Base-by-base conservation (phyloP, 2,113 vertebrate species). In the Phyllostomus discolor region DNA sequence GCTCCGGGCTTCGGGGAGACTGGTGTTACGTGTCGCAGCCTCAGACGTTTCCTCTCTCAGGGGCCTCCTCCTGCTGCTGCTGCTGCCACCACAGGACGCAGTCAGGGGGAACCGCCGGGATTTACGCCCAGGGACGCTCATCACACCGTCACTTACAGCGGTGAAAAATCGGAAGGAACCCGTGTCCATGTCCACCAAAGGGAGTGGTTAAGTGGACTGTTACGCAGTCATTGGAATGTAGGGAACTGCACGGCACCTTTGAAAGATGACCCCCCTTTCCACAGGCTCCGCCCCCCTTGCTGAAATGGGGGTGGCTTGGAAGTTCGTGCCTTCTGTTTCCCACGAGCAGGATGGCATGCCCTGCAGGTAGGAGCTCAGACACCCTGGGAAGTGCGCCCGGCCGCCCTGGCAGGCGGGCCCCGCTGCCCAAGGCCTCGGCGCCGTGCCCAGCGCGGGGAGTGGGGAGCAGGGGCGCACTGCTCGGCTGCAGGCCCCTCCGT, bases 151-250 rank as follows among this genome's bases (percentile, higher is more conserved):
- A 78, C 87, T 88, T 95, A 76, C 94, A 91, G 95, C 90, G 35
- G 87, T 79, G 94, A 96, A 95, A 97, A 97, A 95, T 95, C 78
- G 66, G 62, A 92, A 92, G 85, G 95, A 82, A 82, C 88, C 78
- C 70, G 88, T 88, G 91, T 95, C 90, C 76, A 78, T n/a, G n/a
- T n/a, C n/a, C 94, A 93, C 81, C 7, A 84, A 72, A 95, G 85
- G 46, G 41, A 69, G 64, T 97, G 92, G 90, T 79, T 94, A 94
- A 90, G 88, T 69, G 92, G 76, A 94, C 83, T 90, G 84, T 96
- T 79, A 92, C 28, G 81, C 85, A 86, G 76, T 88, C 94, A 78
- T 97, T 92, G 92, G 85, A 95, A 88, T 95, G 62, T 95, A 50
- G 85, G 94, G 95, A 92, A 88, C 81, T 75, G 35, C 20, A 16